phyloP scores from a whole-genome alignment of 2,797 vertebrate genomes.

The Sitta carolinensis region DNA sequence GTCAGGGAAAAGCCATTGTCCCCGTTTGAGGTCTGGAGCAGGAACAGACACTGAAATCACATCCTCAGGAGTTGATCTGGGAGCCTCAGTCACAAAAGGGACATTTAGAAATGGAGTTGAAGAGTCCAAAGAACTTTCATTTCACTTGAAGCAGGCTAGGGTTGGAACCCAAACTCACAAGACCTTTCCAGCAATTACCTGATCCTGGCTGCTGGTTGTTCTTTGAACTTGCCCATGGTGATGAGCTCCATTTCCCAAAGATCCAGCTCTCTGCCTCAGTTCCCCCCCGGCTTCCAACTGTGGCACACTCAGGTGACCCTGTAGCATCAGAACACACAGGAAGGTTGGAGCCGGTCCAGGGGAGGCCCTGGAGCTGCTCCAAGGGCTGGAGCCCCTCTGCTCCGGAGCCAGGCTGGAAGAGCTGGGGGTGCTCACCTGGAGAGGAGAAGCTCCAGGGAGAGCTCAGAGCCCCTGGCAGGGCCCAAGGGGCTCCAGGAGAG shows the following conservation, averaged over 20 bases:
- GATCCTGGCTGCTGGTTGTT: not conserved
- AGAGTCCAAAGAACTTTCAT: not conserved
- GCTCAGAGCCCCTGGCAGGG: not conserved
- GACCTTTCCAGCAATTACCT: not conserved
- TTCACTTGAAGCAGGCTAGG: not conserved
- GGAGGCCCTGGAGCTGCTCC: not conserved
- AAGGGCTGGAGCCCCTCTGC: not conserved
- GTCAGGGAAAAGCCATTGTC: not conserved
- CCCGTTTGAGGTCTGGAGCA: not conserved
- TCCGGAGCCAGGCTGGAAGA: not conserved
- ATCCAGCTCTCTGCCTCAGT: not conserved
- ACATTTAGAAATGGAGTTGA: not conserved
- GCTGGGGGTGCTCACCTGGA: not conserved
- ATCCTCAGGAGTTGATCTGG: not conserved
- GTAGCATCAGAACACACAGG: not conserved
- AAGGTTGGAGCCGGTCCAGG: not conserved
- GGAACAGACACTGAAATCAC: not conserved
- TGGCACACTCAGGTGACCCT: accelerated
- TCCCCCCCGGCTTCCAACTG: accelerated
- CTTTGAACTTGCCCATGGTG: not conserved
- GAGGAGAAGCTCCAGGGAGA: not conserved
- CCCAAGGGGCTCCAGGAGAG: not conserved
- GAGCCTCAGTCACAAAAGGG: not conserved
- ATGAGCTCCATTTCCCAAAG: not conserved
- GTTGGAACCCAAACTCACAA: not conserved